A percentile compares a stretch with the other conserved stretches of the same genome.
phyloP scores from a whole-genome alignment of 1,140 invertebrate species.

The Hetaerina americana region DNA sequence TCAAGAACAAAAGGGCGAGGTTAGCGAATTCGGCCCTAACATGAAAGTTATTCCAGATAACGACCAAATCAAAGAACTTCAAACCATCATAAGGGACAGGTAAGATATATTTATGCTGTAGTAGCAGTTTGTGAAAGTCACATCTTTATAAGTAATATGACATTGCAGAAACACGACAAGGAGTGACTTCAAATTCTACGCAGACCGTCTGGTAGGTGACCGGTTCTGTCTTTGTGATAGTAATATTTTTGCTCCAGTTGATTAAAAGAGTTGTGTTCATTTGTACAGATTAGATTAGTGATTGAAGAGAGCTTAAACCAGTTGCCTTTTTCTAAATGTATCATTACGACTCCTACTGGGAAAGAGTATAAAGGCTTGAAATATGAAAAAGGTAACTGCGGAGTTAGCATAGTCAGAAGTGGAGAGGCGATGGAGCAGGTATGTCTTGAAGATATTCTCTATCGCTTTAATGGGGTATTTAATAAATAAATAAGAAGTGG shows the following conservation, averaged over 20 bases:
- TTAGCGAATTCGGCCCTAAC: constrained; percentile 55
- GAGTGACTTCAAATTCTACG: constrained; percentile 97
- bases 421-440: constrained; percentile 98
- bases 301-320: constrained; percentile 98
- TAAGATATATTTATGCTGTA: too few species aligned
- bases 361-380: constrained; percentile 81
- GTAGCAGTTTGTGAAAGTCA: too few species aligned
- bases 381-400: constrained; percentile 93
- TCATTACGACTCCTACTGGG: constrained; percentile 86
- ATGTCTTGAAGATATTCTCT: constrained; percentile 12
- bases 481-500: too few species aligned
- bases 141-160: too few species aligned
- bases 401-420: constrained; percentile 88
- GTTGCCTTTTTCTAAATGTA: constrained; percentile 78
- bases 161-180: constrained; percentile 77
- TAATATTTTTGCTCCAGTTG: neutral
- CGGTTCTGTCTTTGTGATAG: constrained; percentile 4
- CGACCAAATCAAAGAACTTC: constrained; percentile 82
- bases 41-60: constrained; percentile 69
- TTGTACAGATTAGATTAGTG: constrained; percentile 69
- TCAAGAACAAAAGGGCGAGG: neutral
- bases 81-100: constrained; percentile 92
- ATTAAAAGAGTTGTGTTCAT: constrained; percentile 1
- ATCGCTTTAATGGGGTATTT: neutral
- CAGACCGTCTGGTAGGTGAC: constrained; percentile 65